phyloP scores from a whole-genome alignment of 2,888 invertebrate species.

The Notodonta dromedarius region DNA sequence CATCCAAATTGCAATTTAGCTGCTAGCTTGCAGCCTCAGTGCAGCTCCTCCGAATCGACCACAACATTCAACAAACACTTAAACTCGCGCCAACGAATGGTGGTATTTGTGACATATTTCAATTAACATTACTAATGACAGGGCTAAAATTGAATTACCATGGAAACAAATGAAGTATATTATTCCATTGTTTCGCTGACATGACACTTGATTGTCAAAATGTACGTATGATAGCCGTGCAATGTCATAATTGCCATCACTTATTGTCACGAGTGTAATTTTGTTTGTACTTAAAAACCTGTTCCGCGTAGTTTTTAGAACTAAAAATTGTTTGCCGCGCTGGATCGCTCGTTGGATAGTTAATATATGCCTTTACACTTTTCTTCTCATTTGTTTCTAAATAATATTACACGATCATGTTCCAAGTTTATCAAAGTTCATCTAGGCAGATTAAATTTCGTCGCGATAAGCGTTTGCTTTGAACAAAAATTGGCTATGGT shows the following conservation, averaged over 20 bases:
- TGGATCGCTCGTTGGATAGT: conserved; percentile 1
- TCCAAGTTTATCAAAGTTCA: not conserved
- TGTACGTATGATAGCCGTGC: not conserved
- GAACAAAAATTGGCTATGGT: conserved; percentile 36
- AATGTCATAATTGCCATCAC: not conserved
- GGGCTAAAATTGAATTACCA: not conserved
- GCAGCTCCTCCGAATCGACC: no score
- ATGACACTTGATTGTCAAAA: not conserved
- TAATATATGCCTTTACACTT: not conserved
- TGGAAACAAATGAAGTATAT: conserved; percentile 3
- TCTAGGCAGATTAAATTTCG: conserved; percentile 12
- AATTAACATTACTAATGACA: no score
- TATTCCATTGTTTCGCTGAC: not conserved
- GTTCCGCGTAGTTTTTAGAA: conserved; percentile 1
- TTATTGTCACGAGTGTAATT: not conserved
- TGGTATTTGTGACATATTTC: no score
- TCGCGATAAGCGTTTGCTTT: conserved; percentile 25
- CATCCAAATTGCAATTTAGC: no score
- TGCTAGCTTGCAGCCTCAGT: no score
- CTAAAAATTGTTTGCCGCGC: not conserved
- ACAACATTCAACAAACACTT: no score
- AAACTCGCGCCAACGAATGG: no score
- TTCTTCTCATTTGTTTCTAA: conserved; percentile 2
- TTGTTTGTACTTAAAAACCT: not conserved
- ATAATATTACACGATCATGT: not conserved